Percentiles rank a stretch among this genome's conserved stretches.
Evolutionary conservation across 2,888 invertebrate species (phyloP).

Genomic region (Calameuta filiformis): DNA sequence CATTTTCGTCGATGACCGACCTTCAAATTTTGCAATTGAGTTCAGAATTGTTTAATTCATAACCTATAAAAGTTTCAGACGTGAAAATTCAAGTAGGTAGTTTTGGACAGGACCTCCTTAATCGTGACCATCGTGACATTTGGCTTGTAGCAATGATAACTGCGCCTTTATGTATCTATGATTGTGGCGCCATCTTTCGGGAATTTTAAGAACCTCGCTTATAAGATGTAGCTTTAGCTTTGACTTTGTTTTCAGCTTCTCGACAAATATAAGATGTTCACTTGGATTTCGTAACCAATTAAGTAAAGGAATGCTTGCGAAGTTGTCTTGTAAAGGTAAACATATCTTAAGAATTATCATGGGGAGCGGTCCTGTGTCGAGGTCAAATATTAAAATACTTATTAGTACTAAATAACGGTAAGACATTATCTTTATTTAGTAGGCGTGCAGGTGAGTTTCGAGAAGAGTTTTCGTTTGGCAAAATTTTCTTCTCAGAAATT

Average conservation of each 20-base stretch:
- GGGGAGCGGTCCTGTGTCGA: neutral
- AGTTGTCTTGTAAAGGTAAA: neutral
- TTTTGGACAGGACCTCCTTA: too few species aligned
- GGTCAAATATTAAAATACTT: neutral
- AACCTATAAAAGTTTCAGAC: too few species aligned
- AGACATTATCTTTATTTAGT: neutral
- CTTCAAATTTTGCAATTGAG: too few species aligned
- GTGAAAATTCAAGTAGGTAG: too few species aligned
- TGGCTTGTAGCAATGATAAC: neutral
- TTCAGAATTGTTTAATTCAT: too few species aligned
- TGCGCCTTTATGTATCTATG: neutral
- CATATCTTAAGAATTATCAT: neutral
- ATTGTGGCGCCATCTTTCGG: neutral
- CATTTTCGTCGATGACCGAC: too few species aligned
- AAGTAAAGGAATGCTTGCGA: neutral
- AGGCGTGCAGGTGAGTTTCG: neutral
- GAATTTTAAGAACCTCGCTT: neutral
- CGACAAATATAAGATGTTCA: neutral
- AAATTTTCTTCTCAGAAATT: neutral
- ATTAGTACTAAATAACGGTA: neutral
- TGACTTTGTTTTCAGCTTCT: neutral
- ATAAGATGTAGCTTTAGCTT: neutral
- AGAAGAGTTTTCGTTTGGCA: neutral
- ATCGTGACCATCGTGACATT: too few species aligned
- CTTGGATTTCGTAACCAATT: neutral